Base-by-base conservation (phyloP, 2,113 vertebrate genomes). In the Gavia stellata region DNA sequence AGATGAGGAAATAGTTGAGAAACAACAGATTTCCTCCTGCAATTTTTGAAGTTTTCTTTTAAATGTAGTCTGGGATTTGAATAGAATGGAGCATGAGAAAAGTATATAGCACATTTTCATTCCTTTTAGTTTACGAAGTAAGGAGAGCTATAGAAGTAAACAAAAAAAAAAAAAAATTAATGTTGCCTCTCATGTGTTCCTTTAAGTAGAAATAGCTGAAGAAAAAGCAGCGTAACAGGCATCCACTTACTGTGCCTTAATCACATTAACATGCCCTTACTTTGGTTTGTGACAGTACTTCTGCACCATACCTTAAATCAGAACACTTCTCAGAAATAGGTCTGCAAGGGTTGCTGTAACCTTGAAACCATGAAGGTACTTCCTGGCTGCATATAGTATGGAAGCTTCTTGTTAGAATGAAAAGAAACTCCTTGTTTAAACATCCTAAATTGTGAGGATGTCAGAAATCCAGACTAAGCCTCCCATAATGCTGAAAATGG, bases 21-120 rank as follows among this genome's bases (percentile, higher is more conserved):
- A 94, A 65, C 53, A 92, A 53, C 28, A 70, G 28, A 47, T 65
- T 73, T 40, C 3, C 29, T 62, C n/a, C 47, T 90, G 61, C 33
- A 44, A 1, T 49, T 88, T 88, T 75, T 75, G n/a, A 79, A 55
- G 38, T 42, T 31, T 19, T 94, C 53, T 74, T 91, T 61, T 34
- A 83, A 88, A 55, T 0, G 0, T 79, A 3, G 0, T n/a, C 55
- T 88, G 67, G 21, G 23, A 49, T 88, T 81, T 66, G 59, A 34
- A 49, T 36, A 28, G 16, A 33, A 7, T 44, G 70, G 68, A 70
- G 19, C 20, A 25, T 65, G 52, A 84, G n/a, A 34, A n/a, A 52
- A 63, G 28, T 15, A 10, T 50, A 5, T 11, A 58, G 31, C 36
- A 73, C 38, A 44, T 40, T 79, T 84, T 81, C 8, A 56, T 84